These are phyloP conservation scores for Chrosomus eos DNA, from an alignment of 2,797 vertebrate species.

Conservation along the genomic window DNA sequence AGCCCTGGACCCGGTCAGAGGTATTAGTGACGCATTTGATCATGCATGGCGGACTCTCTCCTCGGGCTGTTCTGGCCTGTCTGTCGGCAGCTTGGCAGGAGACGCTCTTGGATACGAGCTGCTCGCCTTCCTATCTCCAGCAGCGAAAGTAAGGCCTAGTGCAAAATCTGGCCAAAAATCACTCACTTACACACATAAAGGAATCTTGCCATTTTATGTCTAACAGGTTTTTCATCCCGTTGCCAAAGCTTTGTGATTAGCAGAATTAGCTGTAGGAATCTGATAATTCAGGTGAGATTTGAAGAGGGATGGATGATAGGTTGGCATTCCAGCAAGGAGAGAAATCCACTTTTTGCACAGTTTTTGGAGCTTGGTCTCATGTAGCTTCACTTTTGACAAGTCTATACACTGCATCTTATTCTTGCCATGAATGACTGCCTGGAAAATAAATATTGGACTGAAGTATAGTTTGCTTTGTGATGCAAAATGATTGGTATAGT, in stretches of 20 bases:
- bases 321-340: not conserved
- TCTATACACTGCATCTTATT: not conserved
- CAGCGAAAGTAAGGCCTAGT: conserved; percentile 25
- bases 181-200: conserved; percentile 31
- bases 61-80: conserved; percentile 52
- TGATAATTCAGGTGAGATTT: conserved; percentile 56
- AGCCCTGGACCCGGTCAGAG: conserved; percentile 50
- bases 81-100: conserved; percentile 48
- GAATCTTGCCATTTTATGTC: conserved; percentile 34
- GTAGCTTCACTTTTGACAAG: conserved; percentile 1
- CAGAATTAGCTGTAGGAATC: conserved; percentile 49
- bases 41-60: conserved; percentile 54
- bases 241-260: conserved; percentile 56
- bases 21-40: conserved; percentile 58
- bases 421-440: not conserved
- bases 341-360: conserved; percentile 18
- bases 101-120: conserved; percentile 4
- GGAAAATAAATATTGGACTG: not conserved
- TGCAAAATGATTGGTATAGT: not conserved
- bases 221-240: conserved; percentile 42
- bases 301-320: conserved; percentile 25
- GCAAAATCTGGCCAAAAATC: conserved; percentile 40
- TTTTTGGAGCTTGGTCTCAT: not conserved
- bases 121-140: conserved; percentile 30
- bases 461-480: not conserved